A percentile compares a stretch with the other conserved stretches of the same genome.
These are phyloP conservation scores for Zaprionus inermis DNA, from an alignment of 1,140 invertebrate genomes.

Conservation along the genomic window DNA sequence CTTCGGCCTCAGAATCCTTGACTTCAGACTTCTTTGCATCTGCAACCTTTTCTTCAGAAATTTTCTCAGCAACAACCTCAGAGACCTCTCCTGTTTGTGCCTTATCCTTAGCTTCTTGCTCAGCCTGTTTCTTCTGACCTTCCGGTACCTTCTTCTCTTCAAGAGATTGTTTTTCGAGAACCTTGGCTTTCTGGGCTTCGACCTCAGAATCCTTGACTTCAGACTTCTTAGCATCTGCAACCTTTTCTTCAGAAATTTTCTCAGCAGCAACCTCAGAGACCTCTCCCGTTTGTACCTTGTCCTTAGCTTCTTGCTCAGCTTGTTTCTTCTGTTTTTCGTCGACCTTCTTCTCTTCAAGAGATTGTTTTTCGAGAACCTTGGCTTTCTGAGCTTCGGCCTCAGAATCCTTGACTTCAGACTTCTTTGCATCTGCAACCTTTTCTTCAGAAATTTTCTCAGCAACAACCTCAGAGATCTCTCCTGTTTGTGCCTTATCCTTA, in stretches of 20 bases:
- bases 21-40: neutral
- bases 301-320: slow-evolving; percentile 7
- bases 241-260: slow-evolving; percentile 17
- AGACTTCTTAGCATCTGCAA: slow-evolving; percentile 3
- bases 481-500: slow-evolving; percentile 19
- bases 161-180: slow-evolving; percentile 14
- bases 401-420: neutral
- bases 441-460: slow-evolving; percentile 19
- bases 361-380: slow-evolving; percentile 13
- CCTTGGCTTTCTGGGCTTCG: slow-evolving; percentile 12
- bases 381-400: slow-evolving; percentile 40
- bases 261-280: slow-evolving; percentile 19
- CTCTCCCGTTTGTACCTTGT: slow-evolving; percentile 11
- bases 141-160: slow-evolving; percentile 6
- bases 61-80: slow-evolving; percentile 30
- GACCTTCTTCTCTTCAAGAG: slow-evolving; percentile 3
- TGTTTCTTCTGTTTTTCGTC: slow-evolving; percentile 18
- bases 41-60: slow-evolving; percentile 9
- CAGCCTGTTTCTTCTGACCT: slow-evolving; percentile 27
- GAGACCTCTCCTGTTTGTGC: slow-evolving; percentile 48
- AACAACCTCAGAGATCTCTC: slow-evolving; percentile 33
- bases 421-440: slow-evolving; percentile 10
- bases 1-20: slow-evolving; percentile 13
- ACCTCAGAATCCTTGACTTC: slow-evolving; percentile 1
- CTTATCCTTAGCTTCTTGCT: slow-evolving; percentile 18